Evolutionary conservation across 2,113 vertebrate genomes (phyloP), one percentile per base, ranked within the genome.

Genomic region (Nannobrachium achirus): DNA sequence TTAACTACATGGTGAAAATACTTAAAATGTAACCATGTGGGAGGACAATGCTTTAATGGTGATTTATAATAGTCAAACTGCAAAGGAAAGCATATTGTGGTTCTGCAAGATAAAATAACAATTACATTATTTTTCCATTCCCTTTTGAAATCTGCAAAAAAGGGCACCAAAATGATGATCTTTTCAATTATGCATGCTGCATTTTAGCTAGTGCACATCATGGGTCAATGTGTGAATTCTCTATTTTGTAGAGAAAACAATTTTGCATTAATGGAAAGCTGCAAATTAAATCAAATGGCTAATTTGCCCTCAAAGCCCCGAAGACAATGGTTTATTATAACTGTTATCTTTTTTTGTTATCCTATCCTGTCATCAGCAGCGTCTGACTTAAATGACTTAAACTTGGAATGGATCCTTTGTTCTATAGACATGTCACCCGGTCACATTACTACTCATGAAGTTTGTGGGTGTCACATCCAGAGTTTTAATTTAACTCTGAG

Each of bases 161-260:
- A 14, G 48, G 71, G 56, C 40, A 0, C 42, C 66, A 74, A 33
- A 33, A 65, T 75, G 66, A 83, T 58, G 63, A 75, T 77, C 69
- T 73, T 73, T 81, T 83, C 55, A 87, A 83, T 81, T 78, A 85
- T 79, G 71, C 63, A 66, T n/a, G 63, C 59, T 50, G 61, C 69
- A 75, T 66, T 33, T 33, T 76, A 69, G 63, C 8, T 33, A 16
- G 61, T 63, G 73, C 59, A 66, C 65, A 78, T 73, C 59, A 42
- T 46, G 18, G 38, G 63, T 64, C 57, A 55, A 78, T 3, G 49
- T 58, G 48, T 75, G 18, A 33, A 66, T 44, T 18, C 42, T 52
- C 60, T 46, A 69, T 68, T 51, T 52, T 41, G n/a, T 14, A 51
- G 18, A 58, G 33, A 45, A 69, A 74, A 15, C 10, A 15, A 1